Conservation (phyloP, 2,113 vertebrate species). For the Larimichthys crocea region DNA sequence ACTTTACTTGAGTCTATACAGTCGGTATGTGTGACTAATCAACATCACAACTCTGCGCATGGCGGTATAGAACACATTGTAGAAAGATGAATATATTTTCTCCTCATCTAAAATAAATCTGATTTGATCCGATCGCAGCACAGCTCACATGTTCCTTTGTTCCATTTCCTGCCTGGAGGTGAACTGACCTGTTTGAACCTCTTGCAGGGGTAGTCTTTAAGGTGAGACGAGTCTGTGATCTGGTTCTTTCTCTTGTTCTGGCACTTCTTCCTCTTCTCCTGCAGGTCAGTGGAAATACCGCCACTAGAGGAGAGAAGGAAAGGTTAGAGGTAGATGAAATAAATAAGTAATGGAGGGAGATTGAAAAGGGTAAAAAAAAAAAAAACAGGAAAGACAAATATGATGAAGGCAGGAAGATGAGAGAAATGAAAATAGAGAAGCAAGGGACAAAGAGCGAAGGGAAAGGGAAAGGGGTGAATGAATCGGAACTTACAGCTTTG, state of each 20-base stretch:
- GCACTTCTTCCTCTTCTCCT: slow-evolving; percentile 84
- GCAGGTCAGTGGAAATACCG: slow-evolving; percentile 73
- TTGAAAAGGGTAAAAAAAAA: not conserved
- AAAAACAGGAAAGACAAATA: not conserved
- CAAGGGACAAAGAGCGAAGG: not conserved
- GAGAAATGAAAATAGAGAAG: not conserved
- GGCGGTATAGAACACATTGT: not conserved
- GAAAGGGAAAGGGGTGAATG: not conserved
- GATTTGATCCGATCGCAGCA: not conserved
- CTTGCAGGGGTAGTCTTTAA: slow-evolving; percentile 89
- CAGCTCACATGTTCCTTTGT: not conserved
- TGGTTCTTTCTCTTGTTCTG: slow-evolving; percentile 90
- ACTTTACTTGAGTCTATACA: not conserved
- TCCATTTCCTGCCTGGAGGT: not conserved
- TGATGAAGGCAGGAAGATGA: not conserved
- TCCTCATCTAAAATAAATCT: not conserved
- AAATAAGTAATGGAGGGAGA: not conserved
- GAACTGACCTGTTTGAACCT: slow-evolving; percentile 86
- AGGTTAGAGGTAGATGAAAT: too few relatives aligned
- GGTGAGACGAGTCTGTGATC: slow-evolving; percentile 68
- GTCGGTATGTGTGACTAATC: not conserved
- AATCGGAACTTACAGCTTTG: too few relatives aligned
- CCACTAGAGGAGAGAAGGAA: slow-evolving; percentile 73
- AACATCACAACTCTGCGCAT: not conserved
- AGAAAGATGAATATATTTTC: not conserved